These are phyloP conservation scores for Trichopoda pennipes DNA, from an alignment of 2,888 invertebrate species.

Conservation along the genomic window DNA sequence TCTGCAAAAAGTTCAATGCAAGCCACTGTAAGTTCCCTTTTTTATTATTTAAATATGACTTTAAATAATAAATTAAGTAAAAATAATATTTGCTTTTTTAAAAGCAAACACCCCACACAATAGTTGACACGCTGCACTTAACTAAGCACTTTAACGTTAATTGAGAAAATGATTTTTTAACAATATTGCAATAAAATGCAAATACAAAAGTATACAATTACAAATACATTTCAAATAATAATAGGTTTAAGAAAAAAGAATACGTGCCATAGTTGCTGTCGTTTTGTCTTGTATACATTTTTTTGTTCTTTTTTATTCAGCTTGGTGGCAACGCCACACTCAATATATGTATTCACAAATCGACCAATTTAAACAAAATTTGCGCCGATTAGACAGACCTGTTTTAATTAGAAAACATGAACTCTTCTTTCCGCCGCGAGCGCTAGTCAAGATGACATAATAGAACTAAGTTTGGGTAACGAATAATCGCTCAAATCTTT, in stretches of 20 bases:
- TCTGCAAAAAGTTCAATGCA: not conserved
- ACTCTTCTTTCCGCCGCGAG: slow-evolving; percentile 8
- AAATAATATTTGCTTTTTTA: slow-evolving; percentile 29
- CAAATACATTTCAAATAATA: not conserved
- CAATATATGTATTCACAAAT: not conserved
- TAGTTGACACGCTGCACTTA: slow-evolving; percentile 26
- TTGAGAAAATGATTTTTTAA: slow-evolving; percentile 37
- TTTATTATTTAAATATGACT: not conserved
- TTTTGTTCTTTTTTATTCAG: slow-evolving; percentile 38
- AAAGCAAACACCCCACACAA: slow-evolving; percentile 38
- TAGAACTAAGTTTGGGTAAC: not conserved
- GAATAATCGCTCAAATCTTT: slow-evolving; percentile 30
- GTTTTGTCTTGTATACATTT: slow-evolving; percentile 23
- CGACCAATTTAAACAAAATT: not conserved
- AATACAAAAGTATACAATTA: slow-evolving; percentile 24
- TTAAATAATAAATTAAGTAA: not conserved
- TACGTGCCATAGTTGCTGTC: not conserved
- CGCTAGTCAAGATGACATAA: not conserved
- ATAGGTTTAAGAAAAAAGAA: not conserved
- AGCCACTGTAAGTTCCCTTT: slow-evolving; percentile 21
- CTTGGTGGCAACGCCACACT: slow-evolving; percentile 36
- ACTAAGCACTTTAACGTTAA: not conserved
- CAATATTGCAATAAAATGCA: slow-evolving; percentile 52
- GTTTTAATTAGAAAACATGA: slow-evolving; percentile 38
- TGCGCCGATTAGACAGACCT: slow-evolving; percentile 7